These are phyloP conservation scores for Campaea margaritaria DNA, from an alignment of 2,888 invertebrate species.

Conservation along the genomic window DNA sequence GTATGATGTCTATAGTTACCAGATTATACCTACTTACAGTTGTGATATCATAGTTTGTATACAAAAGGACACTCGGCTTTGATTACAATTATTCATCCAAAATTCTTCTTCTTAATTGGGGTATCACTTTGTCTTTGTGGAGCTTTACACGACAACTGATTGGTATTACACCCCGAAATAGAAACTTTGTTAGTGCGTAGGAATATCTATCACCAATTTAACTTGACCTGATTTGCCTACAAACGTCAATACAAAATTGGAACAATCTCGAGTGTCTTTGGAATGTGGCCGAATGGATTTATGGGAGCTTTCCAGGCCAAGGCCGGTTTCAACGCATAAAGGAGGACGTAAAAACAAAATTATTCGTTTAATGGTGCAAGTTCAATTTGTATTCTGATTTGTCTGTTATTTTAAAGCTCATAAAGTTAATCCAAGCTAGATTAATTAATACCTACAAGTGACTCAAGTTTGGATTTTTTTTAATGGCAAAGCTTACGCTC, in stretches of 20 bases:
- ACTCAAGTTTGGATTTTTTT: too few relatives aligned
- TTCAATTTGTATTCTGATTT: conserved; percentile 5
- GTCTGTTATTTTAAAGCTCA: conserved; percentile 1
- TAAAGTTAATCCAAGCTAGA: neutral
- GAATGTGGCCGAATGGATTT: conserved; percentile 35
- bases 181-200: conserved; percentile 39
- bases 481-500: too few relatives aligned
- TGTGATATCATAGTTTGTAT: too few relatives aligned
- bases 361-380: neutral
- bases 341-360: conserved; percentile 20
- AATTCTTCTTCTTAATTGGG: too few relatives aligned
- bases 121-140: neutral
- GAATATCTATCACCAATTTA: conserved; percentile 38
- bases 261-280: conserved; percentile 35
- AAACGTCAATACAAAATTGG: conserved; percentile 26
- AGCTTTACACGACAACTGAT: conserved; percentile 39
- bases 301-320: conserved; percentile 49
- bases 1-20: too few relatives aligned
- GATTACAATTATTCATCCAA: too few relatives aligned
- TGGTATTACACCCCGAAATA: conserved; percentile 49
- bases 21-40: too few relatives aligned
- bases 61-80: too few relatives aligned
- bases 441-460: neutral
- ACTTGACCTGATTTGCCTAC: conserved; percentile 40
- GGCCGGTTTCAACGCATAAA: conserved; percentile 40